Evolutionary conservation across 2,797 vertebrate genomes (phyloP).

Genomic region (Schizothorax lantsangensis): DNA sequence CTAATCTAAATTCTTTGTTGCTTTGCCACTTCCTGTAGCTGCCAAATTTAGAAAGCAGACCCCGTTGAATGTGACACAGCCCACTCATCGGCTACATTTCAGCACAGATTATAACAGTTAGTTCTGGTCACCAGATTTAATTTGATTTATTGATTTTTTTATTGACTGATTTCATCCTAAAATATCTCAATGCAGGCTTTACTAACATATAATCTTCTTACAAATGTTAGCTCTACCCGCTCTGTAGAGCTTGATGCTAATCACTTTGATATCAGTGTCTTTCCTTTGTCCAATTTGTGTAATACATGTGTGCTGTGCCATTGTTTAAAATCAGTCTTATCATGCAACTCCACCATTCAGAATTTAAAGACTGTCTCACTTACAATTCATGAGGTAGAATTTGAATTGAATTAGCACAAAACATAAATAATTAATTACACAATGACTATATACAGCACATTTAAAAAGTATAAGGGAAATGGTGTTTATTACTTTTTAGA

Average conservation of each 20-base stretch:
- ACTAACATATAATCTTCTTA: conserved; percentile 12
- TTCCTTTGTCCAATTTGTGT: conserved; percentile 1
- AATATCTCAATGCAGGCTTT: conserved; percentile 29
- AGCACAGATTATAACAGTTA: neutral
- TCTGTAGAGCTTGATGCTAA: conserved; percentile 25
- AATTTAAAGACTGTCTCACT: neutral
- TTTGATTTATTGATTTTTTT: neutral
- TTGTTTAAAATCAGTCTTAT: conserved; percentile 16
- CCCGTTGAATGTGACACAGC: neutral
- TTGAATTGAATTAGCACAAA: too few relatives aligned
- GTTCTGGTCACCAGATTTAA: neutral
- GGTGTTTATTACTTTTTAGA: neutral
- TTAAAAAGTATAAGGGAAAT: neutral
- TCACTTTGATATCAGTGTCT: conserved; percentile 36
- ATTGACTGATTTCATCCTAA: conserved; percentile 6
- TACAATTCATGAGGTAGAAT: neutral
- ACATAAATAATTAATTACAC: too few relatives aligned
- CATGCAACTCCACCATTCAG: neutral
- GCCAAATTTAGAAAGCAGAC: conserved; percentile 20
- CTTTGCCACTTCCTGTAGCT: conserved; percentile 10
- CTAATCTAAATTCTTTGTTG: conserved; percentile 34
- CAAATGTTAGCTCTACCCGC: neutral
- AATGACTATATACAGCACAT: too few relatives aligned
- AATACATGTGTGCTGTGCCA: neutral
- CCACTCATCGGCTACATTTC: conserved; percentile 24